These are phyloP conservation scores for Pomatostomus ruficeps DNA, from an alignment of 2,113 vertebrate species.

Conservation along the genomic window DNA sequence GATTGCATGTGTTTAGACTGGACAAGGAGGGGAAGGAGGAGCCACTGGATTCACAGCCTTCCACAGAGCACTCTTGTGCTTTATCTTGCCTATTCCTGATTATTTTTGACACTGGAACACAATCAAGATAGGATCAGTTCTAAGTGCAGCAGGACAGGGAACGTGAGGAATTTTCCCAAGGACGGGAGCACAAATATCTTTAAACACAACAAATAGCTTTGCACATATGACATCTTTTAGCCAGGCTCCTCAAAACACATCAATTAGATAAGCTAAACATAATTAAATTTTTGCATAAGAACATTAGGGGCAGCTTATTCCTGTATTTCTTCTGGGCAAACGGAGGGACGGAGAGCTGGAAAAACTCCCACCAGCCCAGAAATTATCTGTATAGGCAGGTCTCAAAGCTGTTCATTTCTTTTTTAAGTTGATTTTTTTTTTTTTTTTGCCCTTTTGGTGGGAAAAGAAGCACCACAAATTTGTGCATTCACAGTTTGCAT, in stretches of 20 bases:
- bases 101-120: constrained; percentile 33
- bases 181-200: constrained; percentile 33
- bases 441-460: neutral
- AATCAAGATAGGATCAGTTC: constrained; percentile 28
- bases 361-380: neutral
- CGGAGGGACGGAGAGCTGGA: neutral
- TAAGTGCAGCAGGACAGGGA: constrained; percentile 28
- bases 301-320: neutral
- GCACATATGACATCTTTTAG: constrained; percentile 11
- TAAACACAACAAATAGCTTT: constrained; percentile 55
- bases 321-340: neutral
- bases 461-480: neutral
- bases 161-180: constrained; percentile 61
- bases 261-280: constrained; percentile 36
- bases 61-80: neutral
- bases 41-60: neutral
- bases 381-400: neutral
- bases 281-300: constrained; percentile 10
- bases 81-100: constrained; percentile 15
- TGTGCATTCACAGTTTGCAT: neutral
- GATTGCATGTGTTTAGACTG: neutral
- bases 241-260: neutral
- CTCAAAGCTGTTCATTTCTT: neutral
- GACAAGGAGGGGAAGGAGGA: neutral
- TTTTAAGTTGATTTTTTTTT: neutral